phyloP scores from a whole-genome alignment of 1,140 invertebrate genomes.

The Venturia canescens region DNA sequence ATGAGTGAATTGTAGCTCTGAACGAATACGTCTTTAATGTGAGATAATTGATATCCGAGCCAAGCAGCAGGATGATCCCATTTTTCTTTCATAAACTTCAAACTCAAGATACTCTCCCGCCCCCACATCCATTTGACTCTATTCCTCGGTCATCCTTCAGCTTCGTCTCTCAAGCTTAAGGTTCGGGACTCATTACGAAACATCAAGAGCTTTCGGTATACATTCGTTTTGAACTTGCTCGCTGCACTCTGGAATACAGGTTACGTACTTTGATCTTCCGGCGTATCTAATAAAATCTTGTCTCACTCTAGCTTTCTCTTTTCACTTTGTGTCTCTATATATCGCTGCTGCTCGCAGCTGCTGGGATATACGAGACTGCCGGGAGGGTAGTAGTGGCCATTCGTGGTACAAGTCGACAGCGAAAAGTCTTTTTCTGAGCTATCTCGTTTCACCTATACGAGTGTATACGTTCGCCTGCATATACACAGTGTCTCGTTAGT shows the following conservation, averaged over 20 bases:
- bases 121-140: conserved; percentile 8
- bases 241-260: neutral
- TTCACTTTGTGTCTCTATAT: conserved; percentile 39
- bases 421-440: conserved; percentile 5
- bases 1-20: no score
- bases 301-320: conserved; percentile 19
- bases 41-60: no score
- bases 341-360: conserved; percentile 16
- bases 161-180: conserved; percentile 41
- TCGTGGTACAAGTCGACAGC: neutral
- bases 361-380: conserved; percentile 43
- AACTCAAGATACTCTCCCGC: neutral
- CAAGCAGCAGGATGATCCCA: conserved; percentile 4
- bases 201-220: conserved; percentile 27
- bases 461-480: neutral
- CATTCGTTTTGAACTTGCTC: conserved; percentile 20
- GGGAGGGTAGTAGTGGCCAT: neutral
- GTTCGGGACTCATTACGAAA: conserved; percentile 20
- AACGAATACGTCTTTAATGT: neutral
- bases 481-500: neutral
- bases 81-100: conserved; percentile 11
- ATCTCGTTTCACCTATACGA: neutral
- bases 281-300: conserved; percentile 48
- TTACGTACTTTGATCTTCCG: conserved; percentile 50
- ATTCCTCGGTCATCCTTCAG: conserved; percentile 26